Base-by-base conservation (phyloP, 2,113 vertebrate species). In the Antechinus stuartii region DNA sequence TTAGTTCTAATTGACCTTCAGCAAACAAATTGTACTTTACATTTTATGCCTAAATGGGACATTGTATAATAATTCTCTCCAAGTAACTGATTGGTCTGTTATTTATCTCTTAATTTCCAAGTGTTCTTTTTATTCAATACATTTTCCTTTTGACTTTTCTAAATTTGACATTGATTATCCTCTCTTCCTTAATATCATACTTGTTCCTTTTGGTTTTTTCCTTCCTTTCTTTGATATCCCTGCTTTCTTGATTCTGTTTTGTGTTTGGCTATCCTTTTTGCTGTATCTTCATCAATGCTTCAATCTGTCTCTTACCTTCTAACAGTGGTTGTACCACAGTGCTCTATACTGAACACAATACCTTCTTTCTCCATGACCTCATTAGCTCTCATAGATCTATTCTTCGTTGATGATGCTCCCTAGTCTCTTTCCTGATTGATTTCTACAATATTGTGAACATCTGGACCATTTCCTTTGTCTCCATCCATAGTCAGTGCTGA, bases 1-100 rank as follows among this genome's bases (percentile, higher is more conserved):
- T 95, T 92, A 96, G 19, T 96, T 50, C 55, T 93, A 94, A 90
- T 95, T 56, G 90, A 90, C 92, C 92, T 93, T 11, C 22, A 76
- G 90, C 46, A 95, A 96, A 95, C 46, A 94, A 96, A 95, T 95
- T 90, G 96, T 90, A 97, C 96, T 97, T 95, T 49, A 49, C 49
- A 95, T 68, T 94, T 50, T 49, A 94, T 54, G 25, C 95, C 12
- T 96, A 93, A 95, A 93, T 91, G 84, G 96, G 54, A 68, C 91
- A 53, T 90, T 94, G 95, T 93, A 94, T 97, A 57, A 94, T 97
- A 57, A 96, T 96, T 97, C 19, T n/a, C 14, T 42, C 14, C 68
- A 76, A 22, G 35, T 42, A 76, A 76, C 68, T 76, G 68, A 76
- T 76, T 22, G 42, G 61, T 68, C 12, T 61, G 30, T 84, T 84